A percentile compares a stretch with the other conserved stretches of the same genome.
Evolutionary conservation across 2,113 vertebrate genomes (phyloP).

Genomic region (Pitta sordida): DNA sequence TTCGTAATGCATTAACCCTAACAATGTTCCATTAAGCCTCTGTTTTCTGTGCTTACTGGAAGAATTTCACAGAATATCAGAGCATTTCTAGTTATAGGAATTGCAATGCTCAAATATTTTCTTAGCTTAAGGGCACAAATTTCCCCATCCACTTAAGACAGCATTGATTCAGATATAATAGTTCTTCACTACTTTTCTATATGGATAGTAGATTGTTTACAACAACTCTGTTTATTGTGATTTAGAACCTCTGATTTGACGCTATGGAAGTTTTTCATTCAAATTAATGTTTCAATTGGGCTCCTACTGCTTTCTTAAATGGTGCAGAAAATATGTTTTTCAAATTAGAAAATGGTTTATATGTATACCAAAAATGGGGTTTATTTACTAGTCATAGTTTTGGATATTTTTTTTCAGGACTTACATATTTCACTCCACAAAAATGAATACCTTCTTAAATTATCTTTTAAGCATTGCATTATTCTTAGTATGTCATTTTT

Average conservation of each 20-base stretch:
- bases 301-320: conserved; percentile 16
- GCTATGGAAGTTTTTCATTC: conserved; percentile 6
- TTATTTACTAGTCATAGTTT: background rate
- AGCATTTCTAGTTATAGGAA: background rate
- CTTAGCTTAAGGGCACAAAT: background rate
- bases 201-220: background rate
- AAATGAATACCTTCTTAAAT: conserved; percentile 4
- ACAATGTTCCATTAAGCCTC: background rate
- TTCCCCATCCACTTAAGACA: background rate
- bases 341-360: background rate
- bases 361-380: background rate
- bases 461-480: background rate
- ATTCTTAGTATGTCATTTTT: conserved; percentile 30
- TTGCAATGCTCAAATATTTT: background rate
- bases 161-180: background rate
- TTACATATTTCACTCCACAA: background rate
- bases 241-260: conserved; percentile 36
- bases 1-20: background rate
- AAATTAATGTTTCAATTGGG: conserved; percentile 34
- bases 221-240: background rate
- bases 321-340: conserved; percentile 22
- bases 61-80: background rate
- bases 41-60: background rate
- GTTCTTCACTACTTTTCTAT: background rate
- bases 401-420: conserved; percentile 15